Evolutionary conservation across 2,888 invertebrate species (phyloP).

Genomic region (Leptopilina myrica): DNA sequence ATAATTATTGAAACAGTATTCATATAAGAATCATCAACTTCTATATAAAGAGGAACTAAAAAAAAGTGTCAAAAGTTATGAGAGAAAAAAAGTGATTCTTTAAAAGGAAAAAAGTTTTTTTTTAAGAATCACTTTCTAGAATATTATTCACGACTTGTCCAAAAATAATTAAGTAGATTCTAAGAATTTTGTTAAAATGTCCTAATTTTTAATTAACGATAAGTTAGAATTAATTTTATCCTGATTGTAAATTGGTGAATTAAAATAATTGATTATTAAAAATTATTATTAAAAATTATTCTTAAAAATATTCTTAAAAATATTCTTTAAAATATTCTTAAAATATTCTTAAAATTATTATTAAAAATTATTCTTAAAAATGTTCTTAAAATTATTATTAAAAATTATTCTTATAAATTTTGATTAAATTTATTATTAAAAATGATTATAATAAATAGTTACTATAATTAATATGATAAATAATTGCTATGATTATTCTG

Average conservation of each 20-base stretch:
- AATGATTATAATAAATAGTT: too few species aligned
- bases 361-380: too few species aligned
- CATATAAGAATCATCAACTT: conserved; percentile 5
- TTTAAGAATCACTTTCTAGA: neutral
- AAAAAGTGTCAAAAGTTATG: conserved; percentile 15
- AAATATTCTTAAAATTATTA: too few species aligned
- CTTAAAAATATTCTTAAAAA: too few species aligned
- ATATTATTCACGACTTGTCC: conserved; percentile 2
- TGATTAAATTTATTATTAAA: too few species aligned
- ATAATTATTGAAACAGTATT: conserved; percentile 13
- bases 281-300: too few species aligned
- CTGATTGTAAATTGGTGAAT: neutral
- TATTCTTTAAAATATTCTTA: too few species aligned
- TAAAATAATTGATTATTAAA: too few species aligned
- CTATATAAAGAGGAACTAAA: conserved; percentile 9
- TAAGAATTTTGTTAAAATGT: neutral
- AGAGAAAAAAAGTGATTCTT: conserved; percentile 7
- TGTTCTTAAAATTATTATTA: too few species aligned
- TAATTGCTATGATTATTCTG: too few species aligned
- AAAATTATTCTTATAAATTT: too few species aligned
- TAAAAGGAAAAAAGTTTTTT: neutral
- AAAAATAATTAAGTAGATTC: neutral
- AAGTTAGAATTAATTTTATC: neutral
- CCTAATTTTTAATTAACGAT: neutral
- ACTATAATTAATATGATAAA: too few species aligned